phyloP scores from a whole-genome alignment of 2,113 vertebrate species.

The Spea bombifrons region DNA sequence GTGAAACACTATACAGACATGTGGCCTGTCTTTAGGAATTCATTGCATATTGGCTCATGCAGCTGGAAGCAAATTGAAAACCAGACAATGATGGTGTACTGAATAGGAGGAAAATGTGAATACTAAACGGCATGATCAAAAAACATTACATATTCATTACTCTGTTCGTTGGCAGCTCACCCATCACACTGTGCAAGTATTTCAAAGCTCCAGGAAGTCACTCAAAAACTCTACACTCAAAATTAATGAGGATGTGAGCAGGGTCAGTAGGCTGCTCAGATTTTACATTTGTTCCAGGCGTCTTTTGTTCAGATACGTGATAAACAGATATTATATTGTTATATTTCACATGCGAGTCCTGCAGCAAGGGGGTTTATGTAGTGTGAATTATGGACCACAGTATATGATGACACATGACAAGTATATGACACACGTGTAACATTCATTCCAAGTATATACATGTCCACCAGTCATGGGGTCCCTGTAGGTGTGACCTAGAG shows the following conservation, averaged over 20 bases:
- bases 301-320: not conserved
- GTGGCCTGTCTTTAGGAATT: slow-evolving; percentile 31
- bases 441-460: too few relatives aligned
- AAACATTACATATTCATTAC: slow-evolving; percentile 16
- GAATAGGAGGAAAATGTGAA: slow-evolving; percentile 35
- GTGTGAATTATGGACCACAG: too few relatives aligned
- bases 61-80: slow-evolving; percentile 47
- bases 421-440: too few relatives aligned
- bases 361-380: too few relatives aligned
- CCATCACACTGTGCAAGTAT: slow-evolving; percentile 16
- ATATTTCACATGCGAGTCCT: too few relatives aligned
- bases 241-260: not conserved
- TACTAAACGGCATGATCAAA: slow-evolving; percentile 26
- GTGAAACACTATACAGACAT: slow-evolving; percentile 36
- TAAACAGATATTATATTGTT: not conserved
- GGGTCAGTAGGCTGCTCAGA: not conserved
- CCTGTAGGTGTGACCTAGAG: too few relatives aligned
- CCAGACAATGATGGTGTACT: slow-evolving; percentile 26
- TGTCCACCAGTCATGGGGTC: too few relatives aligned
- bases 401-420: too few relatives aligned
- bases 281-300: not conserved
- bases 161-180: slow-evolving; percentile 11
- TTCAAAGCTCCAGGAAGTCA: not conserved
- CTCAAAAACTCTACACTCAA: not conserved
- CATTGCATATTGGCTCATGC: slow-evolving; percentile 34